phyloP scores from a whole-genome alignment of 2,797 vertebrate genomes.

The Buceros bicornis region DNA sequence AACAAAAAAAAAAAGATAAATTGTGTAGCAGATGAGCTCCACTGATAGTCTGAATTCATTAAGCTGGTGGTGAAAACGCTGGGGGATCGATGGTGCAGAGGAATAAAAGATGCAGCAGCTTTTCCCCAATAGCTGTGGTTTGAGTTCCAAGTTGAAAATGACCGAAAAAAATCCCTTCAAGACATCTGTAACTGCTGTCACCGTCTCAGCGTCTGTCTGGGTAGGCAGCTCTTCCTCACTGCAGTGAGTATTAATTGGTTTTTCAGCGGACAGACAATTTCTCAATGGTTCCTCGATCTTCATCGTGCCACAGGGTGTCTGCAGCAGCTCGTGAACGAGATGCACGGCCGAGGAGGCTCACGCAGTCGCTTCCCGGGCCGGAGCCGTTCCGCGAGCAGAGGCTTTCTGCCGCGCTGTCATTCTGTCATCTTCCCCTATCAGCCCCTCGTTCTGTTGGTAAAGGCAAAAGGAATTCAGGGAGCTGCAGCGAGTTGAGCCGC shows the following conservation, averaged over 20 bases:
- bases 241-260: constrained; percentile 40
- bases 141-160: constrained; percentile 49
- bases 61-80: constrained; percentile 59
- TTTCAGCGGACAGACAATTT: constrained; percentile 49
- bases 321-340: constrained; percentile 15
- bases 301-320: neutral
- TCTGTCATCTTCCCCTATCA: constrained; percentile 7
- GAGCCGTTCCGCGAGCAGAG: neutral
- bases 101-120: constrained; percentile 56
- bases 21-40: constrained; percentile 58
- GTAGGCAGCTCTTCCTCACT: constrained; percentile 29
- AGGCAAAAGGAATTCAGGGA: neutral
- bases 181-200: constrained; percentile 36
- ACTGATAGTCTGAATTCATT: constrained; percentile 68
- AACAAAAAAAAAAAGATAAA: constrained; percentile 71
- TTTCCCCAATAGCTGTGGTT: constrained; percentile 39
- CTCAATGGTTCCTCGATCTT: neutral
- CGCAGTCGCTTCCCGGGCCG: neutral
- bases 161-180: neutral
- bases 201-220: neutral
- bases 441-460: neutral
- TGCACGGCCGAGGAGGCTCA: neutral
- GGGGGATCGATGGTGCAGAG: constrained; percentile 61
- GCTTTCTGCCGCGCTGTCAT: constrained; percentile 16
- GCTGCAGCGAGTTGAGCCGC: neutral